Conservation (phyloP, 2,888 invertebrate species). For the Lamellibrachia satsuma region DNA sequence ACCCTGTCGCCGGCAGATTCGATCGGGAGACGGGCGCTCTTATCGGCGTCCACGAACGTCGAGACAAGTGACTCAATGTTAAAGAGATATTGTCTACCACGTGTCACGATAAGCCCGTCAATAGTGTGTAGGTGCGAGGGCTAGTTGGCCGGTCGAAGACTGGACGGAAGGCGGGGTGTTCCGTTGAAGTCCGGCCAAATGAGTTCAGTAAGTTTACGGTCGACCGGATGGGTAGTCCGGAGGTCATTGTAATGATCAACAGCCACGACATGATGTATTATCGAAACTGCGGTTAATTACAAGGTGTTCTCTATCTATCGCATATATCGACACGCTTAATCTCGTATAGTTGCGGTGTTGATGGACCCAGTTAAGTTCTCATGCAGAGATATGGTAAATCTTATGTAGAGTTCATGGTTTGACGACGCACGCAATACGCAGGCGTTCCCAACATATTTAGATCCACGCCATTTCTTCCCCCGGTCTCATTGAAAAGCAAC, state of each 20-base stretch:
- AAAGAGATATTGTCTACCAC: conserved; percentile 8
- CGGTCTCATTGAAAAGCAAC: no score
- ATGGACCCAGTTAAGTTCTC: no score
- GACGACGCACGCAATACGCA: no score
- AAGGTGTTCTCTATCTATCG: background rate
- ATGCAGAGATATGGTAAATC: no score
- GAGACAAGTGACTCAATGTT: background rate
- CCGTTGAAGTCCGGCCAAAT: background rate
- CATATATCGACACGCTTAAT: background rate
- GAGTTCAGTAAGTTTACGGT: background rate
- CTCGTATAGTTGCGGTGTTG: background rate
- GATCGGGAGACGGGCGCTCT: background rate
- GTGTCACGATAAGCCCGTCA: background rate
- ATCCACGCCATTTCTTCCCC: no score
- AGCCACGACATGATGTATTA: background rate
- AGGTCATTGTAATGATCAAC: background rate
- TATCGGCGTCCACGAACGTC: background rate
- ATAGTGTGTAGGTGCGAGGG: conserved; percentile 17
- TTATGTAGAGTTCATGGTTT: no score
- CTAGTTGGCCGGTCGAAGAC: background rate
- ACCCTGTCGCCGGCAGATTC: background rate
- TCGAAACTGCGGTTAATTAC: background rate
- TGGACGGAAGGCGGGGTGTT: background rate
- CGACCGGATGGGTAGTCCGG: conserved; percentile 2
- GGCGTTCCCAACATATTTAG: no score